These are phyloP conservation scores for Spatula versicolor DNA, from an alignment of 2,797 vertebrate species.

Conservation along the genomic window DNA sequence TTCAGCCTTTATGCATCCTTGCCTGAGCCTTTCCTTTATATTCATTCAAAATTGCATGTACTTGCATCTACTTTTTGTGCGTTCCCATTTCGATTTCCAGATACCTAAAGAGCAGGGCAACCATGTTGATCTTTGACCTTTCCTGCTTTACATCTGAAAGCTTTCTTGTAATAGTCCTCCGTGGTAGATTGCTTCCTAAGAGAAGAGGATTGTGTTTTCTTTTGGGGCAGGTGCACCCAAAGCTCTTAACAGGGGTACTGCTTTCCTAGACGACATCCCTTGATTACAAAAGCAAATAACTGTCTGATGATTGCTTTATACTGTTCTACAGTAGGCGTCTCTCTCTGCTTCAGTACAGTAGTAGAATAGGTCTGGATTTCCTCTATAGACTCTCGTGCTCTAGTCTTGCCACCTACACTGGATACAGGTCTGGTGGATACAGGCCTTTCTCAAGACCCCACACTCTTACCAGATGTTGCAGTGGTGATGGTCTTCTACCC, in stretches of 20 bases:
- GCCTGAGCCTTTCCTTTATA: background rate
- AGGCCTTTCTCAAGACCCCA: background rate
- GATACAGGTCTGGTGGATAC: background rate
- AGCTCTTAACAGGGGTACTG: background rate
- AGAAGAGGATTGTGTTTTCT: background rate
- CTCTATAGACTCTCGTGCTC: background rate
- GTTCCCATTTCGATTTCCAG: background rate
- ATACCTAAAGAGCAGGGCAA: background rate
- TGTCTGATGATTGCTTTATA: background rate
- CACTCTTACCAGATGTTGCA: background rate
- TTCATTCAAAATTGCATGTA: background rate
- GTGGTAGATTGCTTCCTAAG: background rate
- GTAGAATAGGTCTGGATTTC: background rate
- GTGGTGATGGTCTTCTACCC: background rate
- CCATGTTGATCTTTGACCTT: background rate
- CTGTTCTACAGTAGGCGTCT: background rate
- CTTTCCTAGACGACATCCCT: background rate
- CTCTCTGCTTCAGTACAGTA: background rate
- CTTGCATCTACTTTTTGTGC: background rate
- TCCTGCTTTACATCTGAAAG: background rate
- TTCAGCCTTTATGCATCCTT: background rate
- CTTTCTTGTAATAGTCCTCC: background rate
- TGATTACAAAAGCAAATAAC: background rate
- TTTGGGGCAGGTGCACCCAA: background rate
- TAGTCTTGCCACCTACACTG: background rate